Base-by-base conservation (phyloP, 1,140 invertebrate species). In the Leptoteleia sp. region DNA sequence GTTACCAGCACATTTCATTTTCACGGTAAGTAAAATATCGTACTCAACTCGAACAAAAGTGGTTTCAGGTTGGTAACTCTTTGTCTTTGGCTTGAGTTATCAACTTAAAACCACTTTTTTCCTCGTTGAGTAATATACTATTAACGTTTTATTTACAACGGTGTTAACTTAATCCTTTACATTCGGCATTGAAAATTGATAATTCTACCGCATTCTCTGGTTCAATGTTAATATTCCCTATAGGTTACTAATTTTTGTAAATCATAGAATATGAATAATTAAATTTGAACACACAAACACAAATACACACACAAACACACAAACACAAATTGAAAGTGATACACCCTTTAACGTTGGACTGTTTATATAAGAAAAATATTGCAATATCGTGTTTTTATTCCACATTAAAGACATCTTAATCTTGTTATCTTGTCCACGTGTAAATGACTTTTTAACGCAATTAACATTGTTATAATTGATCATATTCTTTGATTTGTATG, bases 341-440 rank as follows among this genome's bases (percentile, higher is more conserved):
- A 3, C 13, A 9, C 33, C 2, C 12, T 29, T 47, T 47, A 15
- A 47, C 13, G 12, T 47, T 15, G 3, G 11, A 29, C 22, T 27
- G 12, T 13, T 47, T 17, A 29, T 29, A 29, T 7, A 31, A 29
- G n/a, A n/a, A n/a, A n/a, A n/a, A n/a, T n/a, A n/a, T n/a, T n/a
- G n/a, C n/a, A n/a, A n/a, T n/a, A n/a, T n/a, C n/a, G 25, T 43
- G 25, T 43, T 43, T 43, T 43, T 42, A 22, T 42, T 42, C 40
- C 16, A 42, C 11, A 42, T 38, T 15, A 16, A 15, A 29, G 27
- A 29, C 4, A 29, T 29, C 1, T 29, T 29, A 29, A 29, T 4
- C 4, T 7, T 29, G 6, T 6, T 6, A 7, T 29, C 1, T 7
- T 6, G 4, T 7, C 4, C 4, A 29, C 19, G 19, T n/a, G n/a